A percentile compares a stretch with the other conserved stretches of the same genome.
Evolutionary conservation across 2,888 invertebrate species (phyloP).

Genomic region (Clusia tigrina): DNA sequence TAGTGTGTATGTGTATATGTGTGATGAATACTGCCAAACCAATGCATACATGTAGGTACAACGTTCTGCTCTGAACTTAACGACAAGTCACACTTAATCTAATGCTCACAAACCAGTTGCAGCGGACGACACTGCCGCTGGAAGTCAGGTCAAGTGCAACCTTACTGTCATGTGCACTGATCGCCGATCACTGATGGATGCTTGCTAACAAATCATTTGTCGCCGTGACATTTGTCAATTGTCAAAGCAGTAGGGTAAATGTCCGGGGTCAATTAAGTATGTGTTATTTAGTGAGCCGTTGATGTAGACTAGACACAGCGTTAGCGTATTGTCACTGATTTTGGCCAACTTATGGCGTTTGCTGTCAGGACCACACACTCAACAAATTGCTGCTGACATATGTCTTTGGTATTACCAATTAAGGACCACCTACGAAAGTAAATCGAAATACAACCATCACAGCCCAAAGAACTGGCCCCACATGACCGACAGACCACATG

Average conservation of each 20-base stretch:
- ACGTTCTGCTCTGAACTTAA: conserved; percentile 12
- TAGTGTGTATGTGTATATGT: too few relatives aligned
- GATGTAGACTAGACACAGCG: too few relatives aligned
- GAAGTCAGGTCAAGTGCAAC: conserved; percentile 15
- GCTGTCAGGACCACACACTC: background rate
- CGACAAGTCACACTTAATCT: conserved; percentile 16
- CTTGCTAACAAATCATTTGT: conserved; percentile 50
- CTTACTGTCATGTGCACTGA: conserved; percentile 29
- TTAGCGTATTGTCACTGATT: background rate
- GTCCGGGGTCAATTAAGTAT: too few relatives aligned
- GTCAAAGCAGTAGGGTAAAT: background rate
- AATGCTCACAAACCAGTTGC: background rate
- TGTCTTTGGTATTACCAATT: background rate
- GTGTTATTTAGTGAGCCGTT: too few relatives aligned
- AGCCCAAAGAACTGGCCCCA: too few relatives aligned
- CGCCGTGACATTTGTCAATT: background rate
- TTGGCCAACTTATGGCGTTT: background rate
- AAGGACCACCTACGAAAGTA: background rate
- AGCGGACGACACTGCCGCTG: background rate
- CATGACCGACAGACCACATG: too few relatives aligned
- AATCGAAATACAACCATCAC: background rate
- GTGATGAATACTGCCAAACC: background rate
- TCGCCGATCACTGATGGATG: conserved; percentile 45
- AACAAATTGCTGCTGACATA: background rate
- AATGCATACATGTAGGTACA: too few relatives aligned